Evolutionary conservation across 2,113 vertebrate genomes (phyloP), one percentile per base, ranked within the genome.

Genomic region (Colaptes auratus): DNA sequence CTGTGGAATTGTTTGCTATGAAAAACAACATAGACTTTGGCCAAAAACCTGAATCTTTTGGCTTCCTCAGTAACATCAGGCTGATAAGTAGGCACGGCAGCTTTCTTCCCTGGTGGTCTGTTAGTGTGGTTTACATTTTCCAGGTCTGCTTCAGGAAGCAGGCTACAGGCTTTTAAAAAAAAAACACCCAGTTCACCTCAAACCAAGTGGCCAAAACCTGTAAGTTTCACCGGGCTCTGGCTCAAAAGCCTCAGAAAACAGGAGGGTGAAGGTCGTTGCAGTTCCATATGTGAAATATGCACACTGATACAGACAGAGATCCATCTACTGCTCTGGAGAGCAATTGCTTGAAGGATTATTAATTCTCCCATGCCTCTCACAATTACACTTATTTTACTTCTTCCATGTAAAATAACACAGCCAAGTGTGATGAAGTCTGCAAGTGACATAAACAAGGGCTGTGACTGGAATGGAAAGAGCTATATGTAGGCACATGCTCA

Each of bases 371-470:
- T 1, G 8, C 9, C 19, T 75, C 13, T 42, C 65, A n/a, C 42
- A 35, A 48, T 15, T 44, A 48, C 20, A 36, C 10, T 85, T 88
- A 35, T 30, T 63, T 81, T 56, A 53, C 31, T 46, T 81, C 59
- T 89, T 86, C 14, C 36, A 48, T 23, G 56, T 64, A 83, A 88
- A 93, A 95, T 89, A 95, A 86, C 60, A 31, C 21, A 66, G 58
- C 52, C 13, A 25, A 66, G 33, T 28, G 64, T 39, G 48, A 58
- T 21, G 28, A 91, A 28, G 35, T 83, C 75, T 88, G 61, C 28
- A 10, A 59, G 60, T 89, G 89, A 89, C 76, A 88, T 19, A 81
- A 86, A 88, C 58, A 74, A 82, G 64, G 75, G 11, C 74, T 85
- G 2, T 5, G 46, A n/a, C 52, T 56, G 72, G 65, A 88, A 81